Evolutionary conservation across 2,113 vertebrate species (phyloP).

Genomic region (Setophaga petechia): DNA sequence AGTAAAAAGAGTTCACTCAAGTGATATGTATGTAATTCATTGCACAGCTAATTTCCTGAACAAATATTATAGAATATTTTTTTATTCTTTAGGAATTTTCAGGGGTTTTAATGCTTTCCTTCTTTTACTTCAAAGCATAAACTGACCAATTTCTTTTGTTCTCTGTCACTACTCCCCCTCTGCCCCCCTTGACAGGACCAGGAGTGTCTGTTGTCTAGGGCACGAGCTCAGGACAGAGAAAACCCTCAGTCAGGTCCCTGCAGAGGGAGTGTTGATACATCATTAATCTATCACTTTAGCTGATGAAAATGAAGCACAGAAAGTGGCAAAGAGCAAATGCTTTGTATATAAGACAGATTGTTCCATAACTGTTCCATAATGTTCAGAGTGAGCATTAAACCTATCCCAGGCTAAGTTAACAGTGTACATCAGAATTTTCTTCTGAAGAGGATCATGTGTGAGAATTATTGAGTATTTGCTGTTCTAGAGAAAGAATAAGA

Average conservation of each 20-base stretch:
- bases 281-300: slow-evolving; percentile 2
- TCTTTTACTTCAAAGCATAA: neutral
- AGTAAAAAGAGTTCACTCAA: neutral
- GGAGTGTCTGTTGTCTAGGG: neutral
- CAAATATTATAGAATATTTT: fast-evolving
- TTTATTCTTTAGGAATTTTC: neutral
- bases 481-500: neutral
- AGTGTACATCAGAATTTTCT: neutral
- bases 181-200: neutral
- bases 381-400: neutral
- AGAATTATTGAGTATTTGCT: neutral
- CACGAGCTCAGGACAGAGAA: neutral
- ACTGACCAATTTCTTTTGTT: neutral
- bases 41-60: neutral
- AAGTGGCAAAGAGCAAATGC: neutral
- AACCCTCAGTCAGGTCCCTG: neutral
- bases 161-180: neutral
- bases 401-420: neutral
- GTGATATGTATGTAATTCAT: neutral
- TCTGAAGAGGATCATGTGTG: neutral
- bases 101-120: neutral
- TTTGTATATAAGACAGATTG: neutral
- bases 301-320: neutral
- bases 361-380: neutral
- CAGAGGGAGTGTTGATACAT: neutral